Percentiles rank a stretch among this genome's conserved stretches.
Evolutionary conservation across 2,113 vertebrate species (phyloP).

Genomic region (Pygoscelis antarcticus): DNA sequence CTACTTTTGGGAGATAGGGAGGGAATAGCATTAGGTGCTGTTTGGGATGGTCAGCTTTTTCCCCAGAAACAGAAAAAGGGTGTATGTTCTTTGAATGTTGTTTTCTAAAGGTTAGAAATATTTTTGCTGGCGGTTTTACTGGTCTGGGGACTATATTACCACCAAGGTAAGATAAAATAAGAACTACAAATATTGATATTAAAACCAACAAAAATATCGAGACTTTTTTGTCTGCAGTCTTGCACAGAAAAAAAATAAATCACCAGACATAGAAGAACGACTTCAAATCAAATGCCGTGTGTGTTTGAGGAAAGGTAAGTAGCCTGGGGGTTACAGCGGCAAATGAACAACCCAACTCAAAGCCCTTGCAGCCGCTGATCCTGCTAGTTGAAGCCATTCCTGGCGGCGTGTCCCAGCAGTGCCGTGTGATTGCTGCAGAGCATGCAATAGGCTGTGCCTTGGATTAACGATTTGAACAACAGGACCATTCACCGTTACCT

Average conservation of each 20-base stretch:
- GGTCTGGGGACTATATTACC: neutral
- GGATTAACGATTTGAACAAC: neutral
- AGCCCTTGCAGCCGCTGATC: neutral
- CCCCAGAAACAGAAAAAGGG: neutral
- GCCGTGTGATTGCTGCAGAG: fast-evolving
- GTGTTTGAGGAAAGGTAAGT: neutral
- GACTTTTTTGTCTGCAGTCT: neutral
- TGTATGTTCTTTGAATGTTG: neutral
- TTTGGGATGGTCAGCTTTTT: neutral
- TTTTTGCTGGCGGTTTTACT: neutral
- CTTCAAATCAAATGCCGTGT: neutral
- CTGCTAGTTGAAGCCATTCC: neutral
- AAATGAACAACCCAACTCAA: neutral
- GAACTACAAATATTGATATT: neutral
- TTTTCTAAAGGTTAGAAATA: neutral
- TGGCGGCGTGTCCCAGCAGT: neutral
- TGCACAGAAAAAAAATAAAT: neutral
- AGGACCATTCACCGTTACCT: fast-evolving
- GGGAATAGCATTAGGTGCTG: neutral
- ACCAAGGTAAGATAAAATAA: neutral
- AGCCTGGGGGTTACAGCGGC: neutral
- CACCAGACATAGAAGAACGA: neutral
- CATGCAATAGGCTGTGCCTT: neutral
- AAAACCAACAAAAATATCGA: neutral
- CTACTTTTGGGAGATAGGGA: neutral